Conservation (phyloP, 2,888 invertebrate species). For the Lasioglossum lativentre region DNA sequence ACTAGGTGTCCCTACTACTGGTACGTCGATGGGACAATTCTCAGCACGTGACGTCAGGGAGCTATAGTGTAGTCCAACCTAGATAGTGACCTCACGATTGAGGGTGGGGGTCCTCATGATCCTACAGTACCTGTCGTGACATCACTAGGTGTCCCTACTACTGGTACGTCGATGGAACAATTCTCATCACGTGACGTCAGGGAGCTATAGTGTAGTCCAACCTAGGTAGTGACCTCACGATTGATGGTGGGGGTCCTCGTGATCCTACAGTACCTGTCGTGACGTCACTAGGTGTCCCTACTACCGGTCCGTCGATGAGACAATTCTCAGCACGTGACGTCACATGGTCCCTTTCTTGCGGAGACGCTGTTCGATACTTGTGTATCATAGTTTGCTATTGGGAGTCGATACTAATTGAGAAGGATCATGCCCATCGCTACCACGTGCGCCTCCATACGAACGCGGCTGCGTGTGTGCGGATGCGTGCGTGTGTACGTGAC, state of each 20-base stretch:
- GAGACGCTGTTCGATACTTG: background rate
- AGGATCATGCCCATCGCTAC: background rate
- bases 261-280: background rate
- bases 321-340: too few species aligned
- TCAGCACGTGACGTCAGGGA: too few species aligned
- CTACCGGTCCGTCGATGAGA: too few species aligned
- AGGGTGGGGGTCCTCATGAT: background rate
- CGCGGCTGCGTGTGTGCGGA: background rate
- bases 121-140: background rate
- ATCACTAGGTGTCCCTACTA: too few species aligned
- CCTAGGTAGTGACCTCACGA: background rate
- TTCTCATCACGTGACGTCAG: too few species aligned
- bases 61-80: background rate
- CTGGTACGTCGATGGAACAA: too few species aligned
- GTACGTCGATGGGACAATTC: too few species aligned
- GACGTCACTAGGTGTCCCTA: too few species aligned
- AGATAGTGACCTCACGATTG: background rate
- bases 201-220: background rate
- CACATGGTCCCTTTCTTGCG: background rate
- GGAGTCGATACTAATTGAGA: background rate
- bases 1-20: too few species aligned
- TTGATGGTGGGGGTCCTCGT: background rate
- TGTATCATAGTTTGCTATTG: background rate
- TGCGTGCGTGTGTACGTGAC: constrained; percentile 77
- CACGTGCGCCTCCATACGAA: background rate